A percentile compares a stretch with the other conserved stretches of the same genome.
These are phyloP conservation scores for Arizona elegans DNA, from an alignment of 2,113 vertebrate genomes.

Conservation along the genomic window DNA sequence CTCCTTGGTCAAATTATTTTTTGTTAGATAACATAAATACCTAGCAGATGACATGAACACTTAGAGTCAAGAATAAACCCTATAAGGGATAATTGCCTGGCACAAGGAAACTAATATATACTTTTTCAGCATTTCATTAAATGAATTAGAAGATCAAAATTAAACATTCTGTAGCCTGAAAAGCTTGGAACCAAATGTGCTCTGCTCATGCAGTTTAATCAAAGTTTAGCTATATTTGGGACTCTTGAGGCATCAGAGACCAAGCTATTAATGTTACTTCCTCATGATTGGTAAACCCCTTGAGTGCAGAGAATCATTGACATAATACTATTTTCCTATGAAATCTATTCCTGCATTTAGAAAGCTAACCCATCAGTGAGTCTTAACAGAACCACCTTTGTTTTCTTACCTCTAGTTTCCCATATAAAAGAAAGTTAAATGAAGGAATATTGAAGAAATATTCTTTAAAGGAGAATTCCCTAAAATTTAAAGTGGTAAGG, in stretches of 20 bases:
- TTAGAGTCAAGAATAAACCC: accelerated
- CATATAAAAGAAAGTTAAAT: background rate
- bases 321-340: background rate
- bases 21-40: background rate
- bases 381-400: background rate
- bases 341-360: background rate
- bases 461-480: background rate
- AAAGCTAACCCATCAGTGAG: background rate
- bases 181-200: background rate
- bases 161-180: accelerated
- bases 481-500: background rate
- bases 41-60: background rate
- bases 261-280: background rate
- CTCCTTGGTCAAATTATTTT: background rate
- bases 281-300: background rate
- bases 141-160: conserved; percentile 5
- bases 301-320: background rate
- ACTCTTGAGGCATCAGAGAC: background rate
- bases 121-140: background rate
- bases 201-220: background rate
- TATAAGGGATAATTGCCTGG: background rate
- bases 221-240: background rate
- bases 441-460: background rate
- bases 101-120: background rate
- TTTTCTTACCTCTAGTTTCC: background rate